These are phyloP conservation scores for Coelopa frigida DNA, from an alignment of 1,140 invertebrate species.

Conservation along the genomic window DNA sequence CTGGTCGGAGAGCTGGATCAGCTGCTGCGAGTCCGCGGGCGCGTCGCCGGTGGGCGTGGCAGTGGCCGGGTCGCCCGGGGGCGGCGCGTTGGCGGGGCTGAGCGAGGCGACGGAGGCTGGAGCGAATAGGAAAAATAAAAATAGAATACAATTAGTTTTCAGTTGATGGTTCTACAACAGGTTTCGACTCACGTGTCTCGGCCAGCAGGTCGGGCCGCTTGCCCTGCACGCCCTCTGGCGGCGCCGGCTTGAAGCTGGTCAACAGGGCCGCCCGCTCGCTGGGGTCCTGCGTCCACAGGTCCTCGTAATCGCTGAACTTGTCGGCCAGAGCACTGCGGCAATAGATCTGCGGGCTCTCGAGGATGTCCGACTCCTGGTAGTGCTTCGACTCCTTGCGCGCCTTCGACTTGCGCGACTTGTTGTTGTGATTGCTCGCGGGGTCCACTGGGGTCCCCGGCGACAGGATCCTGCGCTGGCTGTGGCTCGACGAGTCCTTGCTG, in stretches of 20 bases:
- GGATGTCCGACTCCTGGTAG: slow-evolving; percentile 74
- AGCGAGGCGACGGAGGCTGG: slow-evolving; percentile 46
- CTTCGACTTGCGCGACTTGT: slow-evolving; percentile 30
- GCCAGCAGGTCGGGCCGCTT: slow-evolving; percentile 56
- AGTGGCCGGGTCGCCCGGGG: slow-evolving; percentile 5
- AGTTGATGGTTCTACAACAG: neutral
- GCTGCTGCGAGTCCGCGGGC: slow-evolving; percentile 25
- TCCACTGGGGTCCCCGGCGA: slow-evolving; percentile 19
- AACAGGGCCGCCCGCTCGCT: slow-evolving; percentile 47
- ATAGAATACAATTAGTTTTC: neutral
- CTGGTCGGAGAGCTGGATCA: slow-evolving; percentile 30
- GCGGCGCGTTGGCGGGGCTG: slow-evolving; percentile 24
- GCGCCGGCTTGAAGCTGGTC: slow-evolving; percentile 45
- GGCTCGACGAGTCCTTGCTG: slow-evolving; percentile 29
- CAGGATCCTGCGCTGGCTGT: slow-evolving; percentile 31
- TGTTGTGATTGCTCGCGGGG: slow-evolving; percentile 10
- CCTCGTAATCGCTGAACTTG: slow-evolving; percentile 92
- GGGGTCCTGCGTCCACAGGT: slow-evolving; percentile 76
- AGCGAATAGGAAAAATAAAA: slow-evolving; percentile 6
- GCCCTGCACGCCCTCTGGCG: slow-evolving; percentile 47
- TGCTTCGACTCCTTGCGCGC: slow-evolving; percentile 56
- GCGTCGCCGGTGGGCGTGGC: slow-evolving; percentile 9
- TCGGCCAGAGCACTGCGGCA: slow-evolving; percentile 80
- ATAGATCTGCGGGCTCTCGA: slow-evolving; percentile 74
- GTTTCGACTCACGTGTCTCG: slow-evolving; percentile 55